Base-by-base conservation (phyloP, 2,797 vertebrate species). In the Meriones psammophilus region DNA sequence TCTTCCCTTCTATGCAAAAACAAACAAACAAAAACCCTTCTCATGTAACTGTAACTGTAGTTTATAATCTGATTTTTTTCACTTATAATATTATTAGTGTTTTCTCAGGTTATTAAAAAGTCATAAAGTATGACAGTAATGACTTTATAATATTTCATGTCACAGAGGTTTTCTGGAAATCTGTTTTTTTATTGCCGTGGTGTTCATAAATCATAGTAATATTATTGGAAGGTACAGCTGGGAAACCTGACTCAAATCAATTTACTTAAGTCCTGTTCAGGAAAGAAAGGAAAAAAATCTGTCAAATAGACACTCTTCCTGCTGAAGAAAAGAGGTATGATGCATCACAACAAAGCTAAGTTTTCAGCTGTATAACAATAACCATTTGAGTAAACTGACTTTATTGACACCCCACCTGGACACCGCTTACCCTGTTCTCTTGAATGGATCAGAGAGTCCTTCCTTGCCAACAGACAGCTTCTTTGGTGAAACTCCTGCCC, bases 21-120 rank as follows among this genome's bases (percentile, higher is more conserved):
- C 54, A 42, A 50, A 76, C 54, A 42, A 50, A 50, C 71, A 84
- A 50, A 50, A 50, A 1, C 50, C 93, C 71, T 92, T 64, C 68
- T 90, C 64, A 62, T 13, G 17, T 81, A 94, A 88, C 58, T 84
- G 54, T 91, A 93, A 93, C 62, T 64, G 6, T n/a, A 88, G 50
- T 81, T 93, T 42, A 88, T 39, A 86, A 66, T n/a, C 22, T 77
- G 17, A 46, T 24, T 36, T 89, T 73, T 87, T 90, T 84, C 56
- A 64, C 36, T 28, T 90, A 71, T 83, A 86, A 93, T 71, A 77
- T 71, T 50, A 50, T 86, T 73, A 84, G 69, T 5, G 54, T 83
- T 78, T 94, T 83, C 54, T 92, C 10, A 22, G 18, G 8, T 85
- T 87, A 62, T 39, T 87, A 71, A 81, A 80, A 73, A 39, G 85